Evolutionary conservation across 2,797 vertebrate genomes (phyloP).

Genomic region (Peromyscus eremicus): DNA sequence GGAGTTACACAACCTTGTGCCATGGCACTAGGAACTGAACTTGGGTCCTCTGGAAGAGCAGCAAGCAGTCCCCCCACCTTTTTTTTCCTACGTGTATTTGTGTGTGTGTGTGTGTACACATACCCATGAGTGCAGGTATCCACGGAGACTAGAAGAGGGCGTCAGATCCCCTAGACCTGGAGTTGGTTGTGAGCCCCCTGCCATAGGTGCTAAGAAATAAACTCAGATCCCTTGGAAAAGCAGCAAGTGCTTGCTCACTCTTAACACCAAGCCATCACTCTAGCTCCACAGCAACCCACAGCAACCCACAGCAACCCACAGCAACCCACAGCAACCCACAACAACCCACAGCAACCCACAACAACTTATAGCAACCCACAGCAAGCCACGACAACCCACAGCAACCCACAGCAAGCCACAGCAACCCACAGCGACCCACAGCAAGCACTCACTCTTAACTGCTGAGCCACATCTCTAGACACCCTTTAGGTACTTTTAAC

Average conservation of each 20-base stretch:
- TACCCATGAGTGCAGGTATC: background rate
- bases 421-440: too few species aligned
- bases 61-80: too few species aligned
- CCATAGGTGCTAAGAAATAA: background rate
- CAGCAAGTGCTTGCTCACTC: background rate
- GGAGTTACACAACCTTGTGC: too few species aligned
- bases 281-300: background rate
- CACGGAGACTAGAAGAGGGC: background rate
- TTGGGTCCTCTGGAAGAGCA: too few species aligned
- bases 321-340: too few species aligned
- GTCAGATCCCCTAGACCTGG: background rate
- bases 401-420: background rate
- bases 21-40: too few species aligned
- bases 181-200: background rate
- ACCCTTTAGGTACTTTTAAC: background rate
- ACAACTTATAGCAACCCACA: too few species aligned
- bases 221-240: background rate
- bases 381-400: background rate
- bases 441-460: background rate
- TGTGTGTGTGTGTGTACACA: too few species aligned
- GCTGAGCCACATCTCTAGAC: too few species aligned
- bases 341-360: too few species aligned
- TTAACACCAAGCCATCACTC: background rate
- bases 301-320: too few species aligned
- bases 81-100: too few species aligned